Conservation (phyloP, 2,113 vertebrate genomes). For the Grallaria varia region DNA sequence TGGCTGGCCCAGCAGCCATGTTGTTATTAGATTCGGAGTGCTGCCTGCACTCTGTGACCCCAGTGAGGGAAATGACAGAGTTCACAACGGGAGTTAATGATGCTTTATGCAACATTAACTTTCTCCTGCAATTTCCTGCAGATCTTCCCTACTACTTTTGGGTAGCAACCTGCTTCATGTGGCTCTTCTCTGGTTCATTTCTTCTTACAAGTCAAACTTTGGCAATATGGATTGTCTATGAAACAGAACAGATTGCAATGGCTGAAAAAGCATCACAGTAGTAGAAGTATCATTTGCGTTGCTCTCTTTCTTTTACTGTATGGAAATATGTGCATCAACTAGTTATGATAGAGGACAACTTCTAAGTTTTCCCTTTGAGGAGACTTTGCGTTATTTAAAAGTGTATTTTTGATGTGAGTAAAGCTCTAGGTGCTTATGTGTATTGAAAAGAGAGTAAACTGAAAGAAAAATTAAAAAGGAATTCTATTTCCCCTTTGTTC, state of each 20-base stretch:
- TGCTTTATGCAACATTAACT: conserved; percentile 21
- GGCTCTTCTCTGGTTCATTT: conserved; percentile 5
- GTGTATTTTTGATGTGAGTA: not conserved
- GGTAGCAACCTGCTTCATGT: not conserved
- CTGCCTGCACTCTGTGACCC: not conserved
- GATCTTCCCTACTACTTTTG: not conserved
- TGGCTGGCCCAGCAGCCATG: not conserved
- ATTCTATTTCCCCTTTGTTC: not conserved
- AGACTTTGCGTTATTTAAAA: not conserved
- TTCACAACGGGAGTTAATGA: conserved; percentile 23
- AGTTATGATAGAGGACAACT: not conserved
- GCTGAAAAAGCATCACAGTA: not conserved
- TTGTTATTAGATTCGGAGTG: conserved; percentile 3
- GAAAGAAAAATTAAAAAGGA: not conserved
- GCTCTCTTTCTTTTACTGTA: not conserved
- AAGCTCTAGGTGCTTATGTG: not conserved
- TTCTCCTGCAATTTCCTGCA: conserved; percentile 9
- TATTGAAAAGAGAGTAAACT: not conserved
- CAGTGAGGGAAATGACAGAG: not conserved
- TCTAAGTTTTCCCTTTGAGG: not conserved
- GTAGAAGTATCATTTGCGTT: not conserved
- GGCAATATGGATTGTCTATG: not conserved
- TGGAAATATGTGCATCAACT: rapidly evolving
- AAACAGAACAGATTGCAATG: not conserved
- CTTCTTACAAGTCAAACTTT: not conserved